Percentiles rank a stretch among this genome's conserved stretches.
Evolutionary conservation across 2,888 invertebrate species (phyloP).

Genomic region (Drosophila austrosaltans): DNA sequence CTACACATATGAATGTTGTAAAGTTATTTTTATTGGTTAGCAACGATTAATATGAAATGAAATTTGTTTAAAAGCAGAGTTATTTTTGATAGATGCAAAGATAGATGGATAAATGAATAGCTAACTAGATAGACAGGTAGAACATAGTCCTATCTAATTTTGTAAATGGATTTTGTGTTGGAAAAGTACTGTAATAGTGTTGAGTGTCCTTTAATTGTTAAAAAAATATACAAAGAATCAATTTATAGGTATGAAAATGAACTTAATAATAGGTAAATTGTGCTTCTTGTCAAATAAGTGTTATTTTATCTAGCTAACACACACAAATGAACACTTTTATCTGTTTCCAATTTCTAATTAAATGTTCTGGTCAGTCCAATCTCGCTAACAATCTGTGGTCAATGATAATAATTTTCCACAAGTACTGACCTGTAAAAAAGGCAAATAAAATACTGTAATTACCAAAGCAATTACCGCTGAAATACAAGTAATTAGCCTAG

Average conservation of each 20-base stretch:
- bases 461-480: not conserved
- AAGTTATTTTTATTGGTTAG: not conserved
- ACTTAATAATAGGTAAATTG: no score
- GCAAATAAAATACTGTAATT: not conserved
- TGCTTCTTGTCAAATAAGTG: no score
- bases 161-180: no score
- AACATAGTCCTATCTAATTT: no score
- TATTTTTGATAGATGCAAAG: no score
- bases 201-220: no score
- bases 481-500: constrained; percentile 6
- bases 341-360: not conserved
- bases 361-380: not conserved
- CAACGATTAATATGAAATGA: not conserved
- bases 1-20: not conserved
- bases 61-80: not conserved
- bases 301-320: not conserved
- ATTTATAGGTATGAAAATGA: no score
- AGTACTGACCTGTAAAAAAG: not conserved
- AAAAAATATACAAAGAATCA: no score
- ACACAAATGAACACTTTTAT: not conserved
- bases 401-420: not conserved
- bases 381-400: not conserved
- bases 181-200: no score
- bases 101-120: no score
- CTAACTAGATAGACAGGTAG: no score